Evolutionary conservation across 1,140 invertebrate genomes (phyloP).

Genomic region (Solenopsis invicta): DNA sequence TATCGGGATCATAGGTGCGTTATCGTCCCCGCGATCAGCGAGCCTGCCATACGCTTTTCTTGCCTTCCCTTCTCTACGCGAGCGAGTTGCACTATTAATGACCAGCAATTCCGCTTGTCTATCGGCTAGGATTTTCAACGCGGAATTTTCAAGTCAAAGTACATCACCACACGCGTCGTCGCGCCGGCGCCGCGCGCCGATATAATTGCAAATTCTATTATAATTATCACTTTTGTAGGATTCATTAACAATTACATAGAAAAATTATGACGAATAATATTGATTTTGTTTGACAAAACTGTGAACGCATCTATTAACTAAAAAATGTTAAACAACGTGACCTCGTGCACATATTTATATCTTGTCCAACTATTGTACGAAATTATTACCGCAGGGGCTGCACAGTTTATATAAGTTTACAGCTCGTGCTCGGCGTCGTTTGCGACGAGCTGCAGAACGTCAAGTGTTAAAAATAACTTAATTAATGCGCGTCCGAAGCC

Average conservation of each 20-base stretch:
- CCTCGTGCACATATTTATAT: too few species aligned
- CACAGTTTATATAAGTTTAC: constrained; percentile 23
- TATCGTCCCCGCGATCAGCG: constrained; percentile 62
- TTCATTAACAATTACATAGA: constrained; percentile 33
- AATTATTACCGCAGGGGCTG: constrained; percentile 29
- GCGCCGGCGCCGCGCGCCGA: not conserved
- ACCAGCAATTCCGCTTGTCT: constrained; percentile 1
- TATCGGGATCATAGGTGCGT: constrained; percentile 64
- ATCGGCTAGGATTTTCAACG: constrained; percentile 1
- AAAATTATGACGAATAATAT: not conserved
- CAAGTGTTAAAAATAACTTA: constrained; percentile 82
- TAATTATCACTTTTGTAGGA: constrained; percentile 26
- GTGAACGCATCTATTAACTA: too few species aligned
- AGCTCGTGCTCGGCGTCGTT: constrained; percentile 14
- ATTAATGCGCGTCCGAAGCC: constrained; percentile 77
- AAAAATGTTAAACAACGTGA: too few species aligned
- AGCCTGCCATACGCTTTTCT: constrained; percentile 28
- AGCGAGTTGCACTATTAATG: constrained; percentile 31
- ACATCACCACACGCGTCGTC: constrained; percentile 18
- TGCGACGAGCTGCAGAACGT: not conserved
- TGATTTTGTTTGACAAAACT: too few species aligned
- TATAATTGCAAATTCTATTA: constrained; percentile 50
- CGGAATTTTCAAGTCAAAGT: not conserved
- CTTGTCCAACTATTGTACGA: not conserved
- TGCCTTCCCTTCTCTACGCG: constrained; percentile 46